Evolutionary conservation across 2,797 vertebrate genomes (phyloP), one percentile per base, ranked within the genome.

Genomic region (Capromys pilorides): DNA sequence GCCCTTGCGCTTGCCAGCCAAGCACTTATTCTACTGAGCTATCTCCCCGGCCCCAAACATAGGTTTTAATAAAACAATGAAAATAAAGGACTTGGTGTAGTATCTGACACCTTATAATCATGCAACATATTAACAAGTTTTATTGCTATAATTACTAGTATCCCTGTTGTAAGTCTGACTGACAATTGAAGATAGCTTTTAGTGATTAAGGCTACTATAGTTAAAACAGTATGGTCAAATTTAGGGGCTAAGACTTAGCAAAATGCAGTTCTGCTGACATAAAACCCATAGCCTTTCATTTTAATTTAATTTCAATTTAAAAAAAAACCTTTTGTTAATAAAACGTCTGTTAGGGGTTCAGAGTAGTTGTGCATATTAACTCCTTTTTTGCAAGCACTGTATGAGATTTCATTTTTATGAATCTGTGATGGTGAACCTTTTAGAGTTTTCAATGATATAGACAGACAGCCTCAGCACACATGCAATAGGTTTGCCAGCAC

Each of bases 61-160:
- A 85, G 36, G 36, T 77, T 90, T 96, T 82, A 83, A 95, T 83
- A 33, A 86, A 94, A 90, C 92, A 69, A 94, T 71, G n/a, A 86
- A 93, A 84, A 80, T 51, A 85, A 92, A 93, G 57, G 16, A 75
- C 33, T 87, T 94, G 62, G 51, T 54, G 3, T 31, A 39, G 41
- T 61, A 41, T 59, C 51, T 61, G 21, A 75, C 64, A 87, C 54
- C 67, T 66, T 26, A 18, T 91, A 69, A 86, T 88, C 75, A 51
- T 57, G 7, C 28, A 85, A 7, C 24, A 39, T 73, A 7, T 21
- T 39, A 77, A 28, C 26, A 86, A 19, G 31, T 78, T 22, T 84
- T 69, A 88, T 79, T 85, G n/a, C 39, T 83, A 18, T 1, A 0
- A 41, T 95, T 86, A 88, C 69, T 94, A 49, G 28, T 83, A 31